phyloP scores from a whole-genome alignment of 1,140 invertebrate species.

The Phortica variegata region DNA sequence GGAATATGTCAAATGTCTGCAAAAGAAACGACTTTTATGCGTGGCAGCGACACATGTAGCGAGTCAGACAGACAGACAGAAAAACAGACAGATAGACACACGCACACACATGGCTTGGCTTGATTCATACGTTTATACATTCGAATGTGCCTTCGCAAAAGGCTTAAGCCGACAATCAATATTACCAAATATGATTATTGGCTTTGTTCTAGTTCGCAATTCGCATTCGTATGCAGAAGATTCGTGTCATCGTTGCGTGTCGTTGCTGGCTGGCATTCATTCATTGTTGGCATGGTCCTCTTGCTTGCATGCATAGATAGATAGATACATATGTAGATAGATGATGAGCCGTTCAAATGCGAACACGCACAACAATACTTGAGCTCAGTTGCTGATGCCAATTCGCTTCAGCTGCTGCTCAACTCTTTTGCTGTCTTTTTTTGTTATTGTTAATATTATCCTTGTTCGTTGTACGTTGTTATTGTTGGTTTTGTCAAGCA shows the following conservation, averaged over 20 bases:
- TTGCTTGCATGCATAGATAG: conserved; percentile 20
- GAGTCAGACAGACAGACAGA: no score
- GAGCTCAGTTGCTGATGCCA: no score
- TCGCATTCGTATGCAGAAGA: no score
- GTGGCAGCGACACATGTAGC: no score
- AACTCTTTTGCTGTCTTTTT: neutral
- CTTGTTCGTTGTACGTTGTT: conserved; percentile 26
- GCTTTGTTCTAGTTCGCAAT: conserved; percentile 22
- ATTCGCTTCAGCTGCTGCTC: conserved; percentile 3
- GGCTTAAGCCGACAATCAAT: conserved; percentile 35
- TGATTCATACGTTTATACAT: no score
- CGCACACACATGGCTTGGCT: no score
- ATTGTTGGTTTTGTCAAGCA: conserved; percentile 40
- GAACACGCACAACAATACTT: no score
- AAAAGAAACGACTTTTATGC: no score
- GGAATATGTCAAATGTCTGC: no score
- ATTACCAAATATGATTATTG: conserved; percentile 44
- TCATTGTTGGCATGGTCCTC: conserved; percentile 5
- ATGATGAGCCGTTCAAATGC: no score
- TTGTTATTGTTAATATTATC: conserved; percentile 14
- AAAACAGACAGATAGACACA: no score
- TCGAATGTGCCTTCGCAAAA: neutral
- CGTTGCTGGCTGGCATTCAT: conserved; percentile 9
- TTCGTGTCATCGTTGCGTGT: neutral
- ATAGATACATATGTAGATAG: no score